Percentiles rank a stretch among this genome's conserved stretches.
These are phyloP conservation scores for Linepithema humile DNA, from an alignment of 1,140 invertebrate species.

Conservation along the genomic window DNA sequence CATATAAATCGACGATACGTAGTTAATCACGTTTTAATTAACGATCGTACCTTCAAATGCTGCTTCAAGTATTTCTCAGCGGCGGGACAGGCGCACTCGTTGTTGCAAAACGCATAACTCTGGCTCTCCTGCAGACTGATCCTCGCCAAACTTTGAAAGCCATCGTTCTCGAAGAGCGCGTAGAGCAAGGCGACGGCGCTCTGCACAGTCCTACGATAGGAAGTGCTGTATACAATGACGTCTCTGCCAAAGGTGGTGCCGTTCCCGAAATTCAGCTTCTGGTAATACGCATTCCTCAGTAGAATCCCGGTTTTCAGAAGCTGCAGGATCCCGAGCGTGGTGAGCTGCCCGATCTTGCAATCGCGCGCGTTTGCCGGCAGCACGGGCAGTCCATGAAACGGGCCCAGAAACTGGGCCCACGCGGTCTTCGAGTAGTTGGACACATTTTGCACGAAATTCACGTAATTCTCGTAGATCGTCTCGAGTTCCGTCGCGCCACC, in stretches of 20 bases:
- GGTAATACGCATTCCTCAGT: constrained; percentile 89
- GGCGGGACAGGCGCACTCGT: constrained; percentile 92
- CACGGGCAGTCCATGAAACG: constrained; percentile 93
- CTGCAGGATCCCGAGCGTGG: constrained; percentile 90
- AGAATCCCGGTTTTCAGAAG: constrained; percentile 91
- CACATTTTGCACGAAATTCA: constrained; percentile 78
- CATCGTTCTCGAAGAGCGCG: constrained; percentile 88
- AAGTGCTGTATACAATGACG: constrained; percentile 91
- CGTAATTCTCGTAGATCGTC: constrained; percentile 76
- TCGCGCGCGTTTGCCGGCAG: constrained; percentile 85
- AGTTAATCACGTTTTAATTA: too few relatives aligned
- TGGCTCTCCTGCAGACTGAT: constrained; percentile 89
- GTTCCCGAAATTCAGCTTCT: constrained; percentile 85
- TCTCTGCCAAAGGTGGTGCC: constrained; percentile 85
- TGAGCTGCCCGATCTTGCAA: constrained; percentile 82
- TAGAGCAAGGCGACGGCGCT: constrained; percentile 93
- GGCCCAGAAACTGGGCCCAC: constrained; percentile 90
- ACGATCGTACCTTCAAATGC: constrained; percentile 73
- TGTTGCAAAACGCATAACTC: constrained; percentile 93
- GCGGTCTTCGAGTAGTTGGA: constrained; percentile 84
- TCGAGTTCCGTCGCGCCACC: constrained; percentile 82
- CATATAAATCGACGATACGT: too few relatives aligned
- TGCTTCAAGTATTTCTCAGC: constrained; percentile 87
- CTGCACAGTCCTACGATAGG: constrained; percentile 95
- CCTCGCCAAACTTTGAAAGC: constrained; percentile 82